Evolutionary conservation across 1,140 invertebrate genomes (phyloP).

Genomic region (Microvelia longipes): DNA sequence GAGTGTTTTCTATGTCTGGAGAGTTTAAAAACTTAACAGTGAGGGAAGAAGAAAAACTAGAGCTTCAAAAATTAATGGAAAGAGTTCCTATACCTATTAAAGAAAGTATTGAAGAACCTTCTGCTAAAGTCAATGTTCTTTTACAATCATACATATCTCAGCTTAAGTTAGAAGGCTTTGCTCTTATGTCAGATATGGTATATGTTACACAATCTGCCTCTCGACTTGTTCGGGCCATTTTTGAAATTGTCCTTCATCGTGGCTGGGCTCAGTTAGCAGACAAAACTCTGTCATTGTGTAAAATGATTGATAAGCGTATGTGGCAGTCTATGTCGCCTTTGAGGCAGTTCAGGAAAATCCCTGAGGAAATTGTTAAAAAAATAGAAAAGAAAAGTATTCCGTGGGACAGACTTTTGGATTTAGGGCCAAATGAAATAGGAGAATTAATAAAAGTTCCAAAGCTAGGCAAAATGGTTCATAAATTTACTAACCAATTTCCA

Average conservation of each 20-base stretch:
- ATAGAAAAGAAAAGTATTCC: conserved; percentile 97
- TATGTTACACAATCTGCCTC: conserved; percentile 97
- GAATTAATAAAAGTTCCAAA: conserved; percentile 92
- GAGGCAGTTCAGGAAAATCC: conserved; percentile 94
- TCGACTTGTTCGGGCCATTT: conserved; percentile 88
- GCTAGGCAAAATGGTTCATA: conserved; percentile 92
- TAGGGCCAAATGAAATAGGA: conserved; percentile 93
- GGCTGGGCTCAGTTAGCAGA: conserved; percentile 97
- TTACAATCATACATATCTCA: conserved; percentile 98
- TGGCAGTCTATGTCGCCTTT: conserved; percentile 99
- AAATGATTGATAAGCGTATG: conserved; percentile 98
- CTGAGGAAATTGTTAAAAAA: conserved; percentile 93
- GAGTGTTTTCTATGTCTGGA: conserved; percentile 95
- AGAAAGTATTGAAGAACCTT: conserved; percentile 95
- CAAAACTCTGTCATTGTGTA: conserved; percentile 87
- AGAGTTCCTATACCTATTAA: conserved; percentile 97
- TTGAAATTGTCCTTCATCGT: conserved; percentile 74
- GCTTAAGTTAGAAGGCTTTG: conserved; percentile 94
- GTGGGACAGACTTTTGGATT: conserved; percentile 82
- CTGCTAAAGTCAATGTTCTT: conserved; percentile 90
- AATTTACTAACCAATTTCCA: conserved; percentile 94
- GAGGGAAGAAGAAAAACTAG: conserved; percentile 94
- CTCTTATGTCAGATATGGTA: conserved; percentile 98
- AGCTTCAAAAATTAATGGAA: conserved; percentile 93
- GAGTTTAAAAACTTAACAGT: conserved; percentile 89